These are phyloP conservation scores for Drosophila bifasciata DNA, from an alignment of 1,140 invertebrate genomes.

Conservation along the genomic window DNA sequence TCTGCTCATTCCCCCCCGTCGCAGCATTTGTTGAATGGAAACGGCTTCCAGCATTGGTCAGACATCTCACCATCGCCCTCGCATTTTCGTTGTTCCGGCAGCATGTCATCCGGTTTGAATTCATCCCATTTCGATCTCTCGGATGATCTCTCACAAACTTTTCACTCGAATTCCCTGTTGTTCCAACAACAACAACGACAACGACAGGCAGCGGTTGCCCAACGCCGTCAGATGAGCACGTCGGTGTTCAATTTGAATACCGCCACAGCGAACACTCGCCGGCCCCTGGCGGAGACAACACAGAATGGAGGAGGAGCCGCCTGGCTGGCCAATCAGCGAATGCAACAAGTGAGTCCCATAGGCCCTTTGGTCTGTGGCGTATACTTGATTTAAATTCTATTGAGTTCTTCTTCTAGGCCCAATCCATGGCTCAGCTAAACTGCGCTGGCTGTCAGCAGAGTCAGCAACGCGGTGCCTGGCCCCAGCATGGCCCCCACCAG, in stretches of 20 bases:
- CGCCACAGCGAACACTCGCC: conserved; percentile 33
- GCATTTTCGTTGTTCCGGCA: conserved; percentile 85
- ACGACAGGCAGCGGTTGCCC: conserved; percentile 63
- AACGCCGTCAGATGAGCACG: conserved; percentile 83
- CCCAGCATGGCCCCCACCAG: conserved; percentile 49
- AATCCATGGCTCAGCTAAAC: conserved; percentile 89
- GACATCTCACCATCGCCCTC: conserved; percentile 83
- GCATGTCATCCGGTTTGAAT: conserved; percentile 84
- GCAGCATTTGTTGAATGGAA: conserved; percentile 67
- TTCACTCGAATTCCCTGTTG: conserved; percentile 76
- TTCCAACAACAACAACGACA: conserved; percentile 66
- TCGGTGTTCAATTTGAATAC: conserved; percentile 86
- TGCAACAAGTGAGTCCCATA: conserved; percentile 69
- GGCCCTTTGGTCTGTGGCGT: background rate
- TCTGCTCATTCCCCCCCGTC: conserved; percentile 48
- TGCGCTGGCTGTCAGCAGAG: conserved; percentile 83
- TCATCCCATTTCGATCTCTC: conserved; percentile 82
- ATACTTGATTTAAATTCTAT: background rate
- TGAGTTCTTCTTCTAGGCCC: conserved; percentile 86
- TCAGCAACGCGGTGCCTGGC: conserved; percentile 50
- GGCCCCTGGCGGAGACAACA: conserved; percentile 58
- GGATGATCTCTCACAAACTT: conserved; percentile 73
- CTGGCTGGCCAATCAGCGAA: conserved; percentile 70
- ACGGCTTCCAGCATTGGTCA: conserved; percentile 83
- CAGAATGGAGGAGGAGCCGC: conserved; percentile 24